These are phyloP conservation scores for Ephestia elutella DNA, from an alignment of 1,140 invertebrate species.

Conservation along the genomic window DNA sequence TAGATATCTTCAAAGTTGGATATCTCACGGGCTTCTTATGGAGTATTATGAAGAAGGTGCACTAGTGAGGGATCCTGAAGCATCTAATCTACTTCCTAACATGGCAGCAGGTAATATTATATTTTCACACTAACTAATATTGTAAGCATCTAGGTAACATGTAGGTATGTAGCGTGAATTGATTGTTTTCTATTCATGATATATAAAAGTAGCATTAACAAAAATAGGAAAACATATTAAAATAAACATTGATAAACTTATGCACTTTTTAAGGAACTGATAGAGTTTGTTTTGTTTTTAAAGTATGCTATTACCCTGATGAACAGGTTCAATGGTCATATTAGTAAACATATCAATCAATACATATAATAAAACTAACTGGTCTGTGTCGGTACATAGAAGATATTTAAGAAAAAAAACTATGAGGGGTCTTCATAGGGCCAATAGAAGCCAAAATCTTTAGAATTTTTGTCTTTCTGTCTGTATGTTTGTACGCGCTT, in stretches of 20 bases:
- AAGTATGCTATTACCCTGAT: not conserved
- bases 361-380: too few species aligned
- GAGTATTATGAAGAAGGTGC: conserved; percentile 91
- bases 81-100: conserved; percentile 83
- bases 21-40: conserved; percentile 79
- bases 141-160: not conserved
- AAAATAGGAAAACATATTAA: too few species aligned
- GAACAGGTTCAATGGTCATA: not conserved
- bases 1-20: conserved; percentile 82
- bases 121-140: conserved; percentile 1
- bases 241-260: too few species aligned
- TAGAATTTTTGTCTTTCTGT: too few species aligned
- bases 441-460: too few species aligned
- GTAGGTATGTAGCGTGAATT: too few species aligned
- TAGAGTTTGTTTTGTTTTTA: not conserved
- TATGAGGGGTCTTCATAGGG: too few species aligned
- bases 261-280: not conserved
- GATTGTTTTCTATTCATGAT: too few species aligned
- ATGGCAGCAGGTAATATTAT: conserved; percentile 83
- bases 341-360: not conserved
- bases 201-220: too few species aligned
- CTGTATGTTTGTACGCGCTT: too few species aligned
- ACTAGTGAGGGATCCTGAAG: conserved; percentile 85
- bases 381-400: too few species aligned
- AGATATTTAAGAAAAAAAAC: too few species aligned